Conservation (phyloP, 2,888 invertebrate species). For the Dolomedes plantarius region DNA sequence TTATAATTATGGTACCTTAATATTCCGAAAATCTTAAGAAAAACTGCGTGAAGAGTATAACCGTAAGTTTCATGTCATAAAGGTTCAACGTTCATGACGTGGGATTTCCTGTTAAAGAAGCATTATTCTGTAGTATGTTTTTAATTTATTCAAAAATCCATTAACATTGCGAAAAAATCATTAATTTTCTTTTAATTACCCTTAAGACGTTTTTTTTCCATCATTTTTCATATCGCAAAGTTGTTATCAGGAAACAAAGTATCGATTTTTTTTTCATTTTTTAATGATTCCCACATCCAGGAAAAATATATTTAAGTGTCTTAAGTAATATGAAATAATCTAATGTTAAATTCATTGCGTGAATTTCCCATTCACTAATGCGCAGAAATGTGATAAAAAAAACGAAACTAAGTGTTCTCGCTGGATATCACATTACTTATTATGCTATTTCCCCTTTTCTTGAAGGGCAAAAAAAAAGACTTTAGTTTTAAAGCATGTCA, state of each 20-base stretch:
- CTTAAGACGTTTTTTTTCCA: not conserved
- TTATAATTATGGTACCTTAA: no score
- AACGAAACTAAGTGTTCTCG: not conserved
- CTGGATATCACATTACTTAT: constrained; percentile 7
- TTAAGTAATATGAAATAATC: not conserved
- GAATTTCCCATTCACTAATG: not conserved
- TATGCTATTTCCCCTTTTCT: not conserved
- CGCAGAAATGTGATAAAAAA: not conserved
- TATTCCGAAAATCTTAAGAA: no score
- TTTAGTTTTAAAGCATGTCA: constrained; percentile 41
- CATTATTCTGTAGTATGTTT: not conserved
- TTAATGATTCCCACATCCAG: not conserved
- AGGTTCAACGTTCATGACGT: no score
- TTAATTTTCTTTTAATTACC: not conserved
- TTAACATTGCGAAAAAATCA: not conserved
- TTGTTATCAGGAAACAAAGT: not conserved
- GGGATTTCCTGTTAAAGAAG: not conserved
- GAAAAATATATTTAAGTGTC: not conserved
- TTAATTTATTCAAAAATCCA: not conserved
- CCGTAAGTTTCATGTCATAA: no score
- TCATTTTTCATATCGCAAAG: not conserved
- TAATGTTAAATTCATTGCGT: constrained; percentile 10
- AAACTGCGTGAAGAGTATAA: no score
- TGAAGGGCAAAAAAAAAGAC: not conserved
- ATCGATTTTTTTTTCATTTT: not conserved